A percentile compares a stretch with the other conserved stretches of the same genome.
Evolutionary conservation across 2,797 vertebrate species (phyloP).

Genomic region (Clarias laeviceps): DNA sequence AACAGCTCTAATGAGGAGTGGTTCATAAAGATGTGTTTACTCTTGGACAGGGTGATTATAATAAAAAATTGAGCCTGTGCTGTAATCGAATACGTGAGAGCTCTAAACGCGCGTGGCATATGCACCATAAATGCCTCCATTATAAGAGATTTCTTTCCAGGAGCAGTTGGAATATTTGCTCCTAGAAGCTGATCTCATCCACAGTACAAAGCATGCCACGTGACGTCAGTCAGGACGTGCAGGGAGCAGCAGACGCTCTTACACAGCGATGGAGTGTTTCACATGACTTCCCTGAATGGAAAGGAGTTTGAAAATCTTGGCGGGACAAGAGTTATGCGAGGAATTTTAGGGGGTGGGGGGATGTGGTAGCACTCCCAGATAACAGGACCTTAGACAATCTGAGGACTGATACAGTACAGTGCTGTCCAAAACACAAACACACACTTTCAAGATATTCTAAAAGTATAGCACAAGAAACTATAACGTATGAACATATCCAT

Average conservation of each 20-base stretch:
- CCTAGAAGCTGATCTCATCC: not conserved
- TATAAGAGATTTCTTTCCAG: not conserved
- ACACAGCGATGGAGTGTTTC: not conserved
- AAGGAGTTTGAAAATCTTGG: slow-evolving; percentile 49
- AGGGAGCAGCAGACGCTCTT: not conserved
- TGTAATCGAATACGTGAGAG: too few relatives aligned
- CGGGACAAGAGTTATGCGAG: slow-evolving; percentile 50
- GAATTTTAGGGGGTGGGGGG: slow-evolving; percentile 51
- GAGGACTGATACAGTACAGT: not conserved
- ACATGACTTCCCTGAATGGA: slow-evolving; percentile 27
- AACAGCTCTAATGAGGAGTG: too few relatives aligned
- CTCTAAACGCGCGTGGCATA: not conserved
- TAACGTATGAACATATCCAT: not conserved
- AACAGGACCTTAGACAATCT: slow-evolving; percentile 15
- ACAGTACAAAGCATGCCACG: not conserved
- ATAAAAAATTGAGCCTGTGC: too few relatives aligned
- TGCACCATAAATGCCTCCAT: not conserved
- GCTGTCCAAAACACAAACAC: not conserved
- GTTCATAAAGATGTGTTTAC: too few relatives aligned
- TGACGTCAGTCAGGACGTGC: not conserved
- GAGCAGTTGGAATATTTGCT: not conserved
- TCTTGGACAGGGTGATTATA: too few relatives aligned
- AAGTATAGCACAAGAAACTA: not conserved
- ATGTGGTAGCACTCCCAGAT: slow-evolving; percentile 10
- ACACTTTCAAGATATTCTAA: too few relatives aligned